These are phyloP conservation scores for Drosophila azteca DNA, from an alignment of 1,140 invertebrate species.

Conservation along the genomic window DNA sequence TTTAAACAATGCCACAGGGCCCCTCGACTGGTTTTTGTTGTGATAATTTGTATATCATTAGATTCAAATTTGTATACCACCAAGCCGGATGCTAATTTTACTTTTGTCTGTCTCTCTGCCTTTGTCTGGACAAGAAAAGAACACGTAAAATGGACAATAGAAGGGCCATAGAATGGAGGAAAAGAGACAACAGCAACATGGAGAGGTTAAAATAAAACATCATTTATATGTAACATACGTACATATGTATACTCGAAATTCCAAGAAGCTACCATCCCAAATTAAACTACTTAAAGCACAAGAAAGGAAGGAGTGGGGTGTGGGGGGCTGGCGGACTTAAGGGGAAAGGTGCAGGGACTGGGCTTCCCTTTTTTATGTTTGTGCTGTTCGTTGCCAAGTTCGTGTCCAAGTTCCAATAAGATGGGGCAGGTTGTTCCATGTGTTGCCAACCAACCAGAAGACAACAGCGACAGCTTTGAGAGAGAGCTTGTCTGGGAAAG, in stretches of 20 bases:
- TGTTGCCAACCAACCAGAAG: slow-evolving; percentile 32
- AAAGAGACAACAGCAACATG: not conserved
- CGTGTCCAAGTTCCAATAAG: slow-evolving; percentile 40
- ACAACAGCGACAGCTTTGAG: slow-evolving; percentile 39
- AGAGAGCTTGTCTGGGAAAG: slow-evolving; percentile 43
- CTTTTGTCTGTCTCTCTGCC: not conserved
- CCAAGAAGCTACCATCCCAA: slow-evolving; percentile 44
- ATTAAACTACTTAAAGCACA: slow-evolving; percentile 37
- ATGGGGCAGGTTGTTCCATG: slow-evolving; percentile 31
- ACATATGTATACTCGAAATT: slow-evolving; percentile 31
- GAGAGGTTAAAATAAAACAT: slow-evolving; percentile 42
- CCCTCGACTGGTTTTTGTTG: not conserved
- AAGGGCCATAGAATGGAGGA: slow-evolving; percentile 6
- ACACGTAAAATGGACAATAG: slow-evolving; percentile 12
- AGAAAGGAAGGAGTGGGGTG: not conserved
- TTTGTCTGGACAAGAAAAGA: slow-evolving; percentile 5
- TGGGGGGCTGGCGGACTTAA: not conserved
- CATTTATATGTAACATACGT: slow-evolving; percentile 50
- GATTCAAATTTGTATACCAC: slow-evolving; percentile 9
- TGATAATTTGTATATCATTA: slow-evolving; percentile 12
- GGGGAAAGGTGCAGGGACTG: too few species aligned
- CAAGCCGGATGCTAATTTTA: slow-evolving; percentile 13
- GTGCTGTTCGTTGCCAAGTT: slow-evolving; percentile 31
- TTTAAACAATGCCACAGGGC: not conserved
- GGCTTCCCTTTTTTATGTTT: not conserved